A percentile compares a stretch with the other conserved stretches of the same genome.
Conservation (phyloP, 2,113 vertebrate genomes). For the Gorilla gorilla region DNA sequence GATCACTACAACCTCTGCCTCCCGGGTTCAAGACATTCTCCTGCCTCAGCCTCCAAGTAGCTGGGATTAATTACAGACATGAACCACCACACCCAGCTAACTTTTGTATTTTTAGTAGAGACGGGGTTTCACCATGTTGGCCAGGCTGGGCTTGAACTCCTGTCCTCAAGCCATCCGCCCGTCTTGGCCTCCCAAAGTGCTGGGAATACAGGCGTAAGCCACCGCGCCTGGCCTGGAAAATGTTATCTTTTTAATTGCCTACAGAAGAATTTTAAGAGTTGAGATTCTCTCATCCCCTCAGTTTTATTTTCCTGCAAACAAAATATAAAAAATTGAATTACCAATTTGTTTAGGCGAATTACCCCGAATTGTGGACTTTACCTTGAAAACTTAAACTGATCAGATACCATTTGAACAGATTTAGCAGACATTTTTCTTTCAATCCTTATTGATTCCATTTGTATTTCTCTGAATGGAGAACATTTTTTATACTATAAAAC, state of each 20-base stretch:
- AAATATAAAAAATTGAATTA: background rate
- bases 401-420: background rate
- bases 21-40: too few species aligned
- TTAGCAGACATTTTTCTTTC: background rate
- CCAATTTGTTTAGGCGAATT: background rate
- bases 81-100: too few species aligned
- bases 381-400: background rate
- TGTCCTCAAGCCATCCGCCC: too few species aligned
- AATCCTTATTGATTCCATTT: background rate
- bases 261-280: background rate
- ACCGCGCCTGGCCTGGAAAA: too few species aligned
- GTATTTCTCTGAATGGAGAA: background rate
- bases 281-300: background rate
- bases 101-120: too few species aligned
- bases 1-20: too few species aligned
- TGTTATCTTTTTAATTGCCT: background rate
- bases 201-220: too few species aligned
- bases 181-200: too few species aligned
- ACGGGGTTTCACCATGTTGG: too few species aligned
- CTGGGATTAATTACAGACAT: too few species aligned
- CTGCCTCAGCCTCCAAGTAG: too few species aligned
- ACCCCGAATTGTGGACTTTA: background rate
- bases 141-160: too few species aligned
- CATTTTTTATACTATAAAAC: background rate
- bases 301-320: background rate